These are phyloP conservation scores for Lepus americanus DNA, from an alignment of 2,113 vertebrate species.

Conservation along the genomic window DNA sequence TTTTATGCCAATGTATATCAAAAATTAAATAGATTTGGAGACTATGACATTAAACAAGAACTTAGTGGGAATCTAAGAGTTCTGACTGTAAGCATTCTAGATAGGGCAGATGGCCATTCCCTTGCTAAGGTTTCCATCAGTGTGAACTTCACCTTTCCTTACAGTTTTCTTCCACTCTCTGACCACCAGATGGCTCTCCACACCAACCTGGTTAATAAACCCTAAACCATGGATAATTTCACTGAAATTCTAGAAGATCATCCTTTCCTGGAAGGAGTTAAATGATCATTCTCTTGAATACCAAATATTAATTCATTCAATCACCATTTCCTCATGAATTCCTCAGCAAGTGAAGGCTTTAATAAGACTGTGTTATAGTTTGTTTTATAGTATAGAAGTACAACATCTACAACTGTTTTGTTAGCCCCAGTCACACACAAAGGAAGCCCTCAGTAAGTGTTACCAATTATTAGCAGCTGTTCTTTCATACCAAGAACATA, in stretches of 20 bases:
- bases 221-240: background rate
- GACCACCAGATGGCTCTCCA: constrained; percentile 79
- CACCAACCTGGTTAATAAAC: background rate
- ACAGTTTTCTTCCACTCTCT: background rate
- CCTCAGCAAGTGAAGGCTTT: background rate
- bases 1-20: background rate
- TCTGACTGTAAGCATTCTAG: background rate
- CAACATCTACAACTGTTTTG: background rate
- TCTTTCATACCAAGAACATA: background rate
- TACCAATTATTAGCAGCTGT: background rate
- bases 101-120: accelerated
- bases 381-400: background rate
- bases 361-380: background rate
- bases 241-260: background rate
- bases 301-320: background rate
- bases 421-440: background rate
- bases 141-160: background rate
- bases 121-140: background rate
- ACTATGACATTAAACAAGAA: background rate
- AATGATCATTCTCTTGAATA: background rate
- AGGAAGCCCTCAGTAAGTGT: background rate
- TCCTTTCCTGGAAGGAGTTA: background rate
- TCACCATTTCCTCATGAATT: background rate
- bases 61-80: background rate
- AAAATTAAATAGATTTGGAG: background rate